Conservation (phyloP, 2,113 vertebrate genomes). For the Donacobius atricapilla region DNA sequence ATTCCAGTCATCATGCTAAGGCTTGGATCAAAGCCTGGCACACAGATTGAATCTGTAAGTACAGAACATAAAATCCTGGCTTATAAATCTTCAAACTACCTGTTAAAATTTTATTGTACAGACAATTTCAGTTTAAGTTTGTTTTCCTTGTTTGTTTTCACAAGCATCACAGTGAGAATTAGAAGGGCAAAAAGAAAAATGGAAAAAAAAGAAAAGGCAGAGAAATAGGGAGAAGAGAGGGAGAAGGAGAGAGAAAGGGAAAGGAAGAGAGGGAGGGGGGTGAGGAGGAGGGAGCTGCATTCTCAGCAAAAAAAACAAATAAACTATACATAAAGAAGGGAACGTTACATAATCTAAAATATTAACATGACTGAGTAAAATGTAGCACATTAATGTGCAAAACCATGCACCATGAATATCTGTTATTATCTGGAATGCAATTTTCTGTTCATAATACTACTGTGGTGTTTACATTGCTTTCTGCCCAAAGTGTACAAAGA, state of each 20-base stretch:
- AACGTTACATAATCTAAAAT: slow-evolving; percentile 49
- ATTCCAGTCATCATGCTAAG: slow-evolving; percentile 88
- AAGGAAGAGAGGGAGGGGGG: not conserved
- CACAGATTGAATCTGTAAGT: slow-evolving; percentile 88
- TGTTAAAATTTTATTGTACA: not conserved
- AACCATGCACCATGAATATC: not conserved
- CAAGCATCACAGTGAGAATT: not conserved
- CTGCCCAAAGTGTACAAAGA: slow-evolving; percentile 2
- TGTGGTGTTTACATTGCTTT: slow-evolving; percentile 27
- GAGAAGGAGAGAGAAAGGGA: not conserved
- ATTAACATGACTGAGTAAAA: slow-evolving; percentile 26
- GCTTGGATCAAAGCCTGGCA: slow-evolving; percentile 89
- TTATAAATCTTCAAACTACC: slow-evolving; percentile 19
- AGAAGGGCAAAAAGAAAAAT: not conserved
- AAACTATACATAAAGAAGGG: not conserved
- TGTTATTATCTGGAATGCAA: not conserved
- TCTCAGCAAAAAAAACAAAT: not conserved
- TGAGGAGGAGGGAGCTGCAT: not conserved
- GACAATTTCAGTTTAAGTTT: not conserved
- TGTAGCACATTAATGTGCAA: not conserved
- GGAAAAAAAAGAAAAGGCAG: not conserved
- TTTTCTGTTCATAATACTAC: slow-evolving; percentile 23
- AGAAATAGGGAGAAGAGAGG: not conserved
- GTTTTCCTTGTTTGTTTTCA: not conserved
- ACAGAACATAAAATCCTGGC: slow-evolving; percentile 36